phyloP scores from a whole-genome alignment of 1,140 invertebrate species.

The Drosophila auraria region DNA sequence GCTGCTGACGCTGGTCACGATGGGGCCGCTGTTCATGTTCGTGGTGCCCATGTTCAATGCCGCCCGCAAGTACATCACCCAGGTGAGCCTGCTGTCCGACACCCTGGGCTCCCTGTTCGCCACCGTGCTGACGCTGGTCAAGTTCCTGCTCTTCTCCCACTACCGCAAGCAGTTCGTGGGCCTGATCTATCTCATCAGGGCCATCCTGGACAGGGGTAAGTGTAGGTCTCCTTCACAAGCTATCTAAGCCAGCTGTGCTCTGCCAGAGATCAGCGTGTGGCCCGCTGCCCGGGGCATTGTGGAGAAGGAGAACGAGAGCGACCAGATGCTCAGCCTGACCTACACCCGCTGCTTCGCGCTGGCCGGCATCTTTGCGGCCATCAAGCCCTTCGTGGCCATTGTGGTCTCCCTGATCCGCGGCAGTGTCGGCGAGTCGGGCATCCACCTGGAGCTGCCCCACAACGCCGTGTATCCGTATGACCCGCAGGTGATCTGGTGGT shows the following conservation, averaged over 20 bases:
- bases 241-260: not conserved
- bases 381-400: conserved; percentile 63
- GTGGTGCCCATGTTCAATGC: conserved; percentile 45
- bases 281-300: conserved; percentile 44
- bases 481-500: conserved; percentile 30
- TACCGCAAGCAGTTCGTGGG: conserved; percentile 59
- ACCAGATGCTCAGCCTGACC: conserved; percentile 55
- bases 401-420: conserved; percentile 27
- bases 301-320: conserved; percentile 58
- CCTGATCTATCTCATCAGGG: conserved; percentile 54
- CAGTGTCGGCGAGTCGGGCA: conserved; percentile 7
- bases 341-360: conserved; percentile 57
- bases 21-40: conserved; percentile 31
- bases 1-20: conserved; percentile 34
- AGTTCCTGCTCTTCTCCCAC: conserved; percentile 54
- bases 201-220: conserved; percentile 57
- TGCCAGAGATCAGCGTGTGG: conserved; percentile 45
- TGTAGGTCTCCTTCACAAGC: not conserved
- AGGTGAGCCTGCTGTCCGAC: conserved; percentile 62
- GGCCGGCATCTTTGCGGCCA: conserved; percentile 53
- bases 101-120: conserved; percentile 58
- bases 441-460: conserved; percentile 58
- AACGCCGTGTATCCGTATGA: conserved; percentile 56
- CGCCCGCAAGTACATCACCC: conserved; percentile 46
- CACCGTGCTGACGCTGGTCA: conserved; percentile 47